Evolutionary conservation across 2,888 invertebrate genomes (phyloP), one percentile per base, ranked within the genome.

Genomic region (Pseudolycoriella hygida): DNA sequence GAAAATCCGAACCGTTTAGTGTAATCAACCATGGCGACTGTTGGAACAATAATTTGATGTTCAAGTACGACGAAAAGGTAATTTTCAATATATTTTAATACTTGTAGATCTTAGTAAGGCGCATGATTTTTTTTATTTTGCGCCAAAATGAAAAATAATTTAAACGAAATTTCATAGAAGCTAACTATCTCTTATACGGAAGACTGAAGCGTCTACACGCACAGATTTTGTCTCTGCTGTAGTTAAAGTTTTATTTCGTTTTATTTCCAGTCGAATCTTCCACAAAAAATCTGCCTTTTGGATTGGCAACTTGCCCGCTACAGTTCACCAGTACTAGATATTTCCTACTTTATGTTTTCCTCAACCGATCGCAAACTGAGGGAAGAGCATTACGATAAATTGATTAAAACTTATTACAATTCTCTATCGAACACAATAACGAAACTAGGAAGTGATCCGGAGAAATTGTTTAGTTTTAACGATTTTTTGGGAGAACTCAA

Each of bases 261-360:
- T n/a, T n/a, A n/a, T n/a, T n/a, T n/a, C n/a, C n/a, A 45, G 45
- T 5, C n/a, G 17, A 20, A 30, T 19, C 32, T 20, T 31, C 30
- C 53, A 3, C 39, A 51, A 2, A 55, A 59, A 17, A 53, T 53
- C 2, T 52, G 57, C 14, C 51, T 63, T 1, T 53, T 62, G 31
- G 63, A 63, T 46, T 63, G 61, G 62, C 62, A 63, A 50, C 49
- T 63, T 4, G 51, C 57, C 46, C 56, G 61, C 11, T 62, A 60
- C 40, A 54, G 59, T 3, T 58, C 63, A 1, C 63, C 63, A 2
- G 53, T 57, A 2, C 56, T 53, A 12, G 63, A 63, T 47, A 38
- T 63, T 43, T 54, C 53, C 45, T 60, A 61, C 45, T 63, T 57
- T 45, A 44, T 63, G 1, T 62, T 60, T 34, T 50, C 51, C n/a